Evolutionary conservation across 2,888 invertebrate genomes (phyloP), one percentile per base, ranked within the genome.

Genomic region (Cephus sareptanus): DNA sequence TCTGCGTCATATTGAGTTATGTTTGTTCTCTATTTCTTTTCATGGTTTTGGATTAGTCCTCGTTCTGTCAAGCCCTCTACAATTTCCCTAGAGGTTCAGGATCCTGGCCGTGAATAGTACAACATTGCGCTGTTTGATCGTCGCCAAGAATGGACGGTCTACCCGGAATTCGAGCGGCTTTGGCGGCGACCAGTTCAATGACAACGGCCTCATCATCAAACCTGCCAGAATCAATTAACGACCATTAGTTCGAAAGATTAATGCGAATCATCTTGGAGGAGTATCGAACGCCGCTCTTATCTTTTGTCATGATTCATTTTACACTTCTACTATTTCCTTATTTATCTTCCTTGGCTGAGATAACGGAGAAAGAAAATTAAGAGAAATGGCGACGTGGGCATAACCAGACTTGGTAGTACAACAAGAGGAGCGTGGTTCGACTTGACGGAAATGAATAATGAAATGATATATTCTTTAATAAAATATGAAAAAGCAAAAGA

Each of bases 131-230:
- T 77, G 73, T 74, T 71, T 79, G 81, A 88, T 35, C 35, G 82
- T 75, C 68, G 78, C 83, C 75, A 87, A 35, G 75, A 83, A 87
- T 73, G 86, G 86, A 76, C 83, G 84, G 79, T 88, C 80, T 69
- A 86, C 83, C 68, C 71, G 75, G 77, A 88, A 79, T 76, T 69
- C 73, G 76, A 84, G 76, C 11, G 85, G 81, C 56, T 77, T 30
- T 3, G 12, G 70, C 13, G 34, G 83, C 78, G 77, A 77, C 83
- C 84, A 85, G 37, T 33, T 68, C 75, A 74, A 69, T 35, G 85
- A 84, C 69, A 85, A 81, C 77, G 85, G 85, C 84, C 79, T 82
- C 80, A 84, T 76, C 79, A 34, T 70, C 76, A 78, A 23, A 83
- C 85, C 85, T 85, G 82, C 78, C 83, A 83, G 79, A 85, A 74